Conservation (phyloP, 2,797 vertebrate genomes). For the Falco rusticolus region DNA sequence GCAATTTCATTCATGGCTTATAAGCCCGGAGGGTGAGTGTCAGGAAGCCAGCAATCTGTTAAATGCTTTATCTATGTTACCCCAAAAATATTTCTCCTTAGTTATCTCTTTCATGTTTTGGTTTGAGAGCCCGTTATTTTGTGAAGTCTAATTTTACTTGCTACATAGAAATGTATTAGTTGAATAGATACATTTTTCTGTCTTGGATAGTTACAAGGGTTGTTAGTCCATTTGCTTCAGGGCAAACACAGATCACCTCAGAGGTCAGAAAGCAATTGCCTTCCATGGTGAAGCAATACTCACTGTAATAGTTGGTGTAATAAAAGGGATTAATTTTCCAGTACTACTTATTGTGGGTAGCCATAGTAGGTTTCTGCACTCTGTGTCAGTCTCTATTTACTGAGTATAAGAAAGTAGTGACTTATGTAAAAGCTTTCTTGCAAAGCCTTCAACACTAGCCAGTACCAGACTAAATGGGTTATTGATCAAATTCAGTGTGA, state of each 20-base stretch:
- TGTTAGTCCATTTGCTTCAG: neutral
- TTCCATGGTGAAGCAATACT: neutral
- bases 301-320: neutral
- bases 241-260: neutral
- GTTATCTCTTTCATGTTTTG: neutral
- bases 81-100: constrained; percentile 8
- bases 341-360: neutral
- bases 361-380: neutral
- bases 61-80: constrained; percentile 2
- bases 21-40: constrained; percentile 8
- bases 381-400: neutral
- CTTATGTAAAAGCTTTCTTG: neutral
- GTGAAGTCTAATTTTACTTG: neutral
- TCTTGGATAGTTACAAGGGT: neutral
- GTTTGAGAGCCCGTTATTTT: constrained; percentile 3
- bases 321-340: constrained; percentile 4
- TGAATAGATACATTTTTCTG: neutral
- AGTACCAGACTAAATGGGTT: neutral
- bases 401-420: neutral
- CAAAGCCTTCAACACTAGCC: neutral
- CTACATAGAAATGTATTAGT: neutral
- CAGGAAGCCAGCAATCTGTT: constrained; percentile 29
- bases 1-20: constrained; percentile 28
- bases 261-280: constrained; percentile 15
- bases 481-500: neutral